Conservation (phyloP, 1,140 invertebrate species). For the Anastatus disparis region DNA sequence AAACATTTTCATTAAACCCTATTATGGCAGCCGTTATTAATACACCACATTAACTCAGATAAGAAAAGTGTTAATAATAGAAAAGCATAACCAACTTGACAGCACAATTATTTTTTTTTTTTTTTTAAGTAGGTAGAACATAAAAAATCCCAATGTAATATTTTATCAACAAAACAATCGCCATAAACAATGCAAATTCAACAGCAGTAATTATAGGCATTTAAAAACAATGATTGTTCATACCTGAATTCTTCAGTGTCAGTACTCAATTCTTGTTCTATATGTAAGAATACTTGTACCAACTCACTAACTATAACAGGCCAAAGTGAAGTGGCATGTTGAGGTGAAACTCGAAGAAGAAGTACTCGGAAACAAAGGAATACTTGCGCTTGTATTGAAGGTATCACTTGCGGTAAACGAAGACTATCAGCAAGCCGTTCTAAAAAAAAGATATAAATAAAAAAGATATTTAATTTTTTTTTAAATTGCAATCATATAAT, state of each 20-base stretch:
- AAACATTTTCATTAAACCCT: neutral
- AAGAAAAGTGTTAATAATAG: slow-evolving; percentile 5
- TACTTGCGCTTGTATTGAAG: slow-evolving; percentile 87
- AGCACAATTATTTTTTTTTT: neutral
- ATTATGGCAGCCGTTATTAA: slow-evolving; percentile 3
- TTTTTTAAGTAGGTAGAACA: neutral
- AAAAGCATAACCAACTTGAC: neutral
- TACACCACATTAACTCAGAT: neutral
- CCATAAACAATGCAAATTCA: slow-evolving; percentile 18
- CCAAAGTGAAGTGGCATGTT: slow-evolving; percentile 91
- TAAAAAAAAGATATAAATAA: slow-evolving; percentile 57
- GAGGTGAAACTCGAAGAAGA: slow-evolving; percentile 85
- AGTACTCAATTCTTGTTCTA: slow-evolving; percentile 86
- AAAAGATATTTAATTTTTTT: neutral
- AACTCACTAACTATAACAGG: slow-evolving; percentile 94
- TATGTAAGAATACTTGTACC: slow-evolving; percentile 90
- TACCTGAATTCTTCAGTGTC: slow-evolving; percentile 86
- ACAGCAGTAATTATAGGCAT: neutral
- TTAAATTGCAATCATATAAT: too few relatives aligned
- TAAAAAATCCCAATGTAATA: neutral
- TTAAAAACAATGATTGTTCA: neutral
- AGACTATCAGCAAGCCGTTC: slow-evolving; percentile 90
- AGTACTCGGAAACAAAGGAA: slow-evolving; percentile 93
- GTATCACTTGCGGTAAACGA: slow-evolving; percentile 81
- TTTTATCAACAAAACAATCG: neutral